Evolutionary conservation across 2,888 invertebrate species (phyloP).

Genomic region (Limnephilus auricula): DNA sequence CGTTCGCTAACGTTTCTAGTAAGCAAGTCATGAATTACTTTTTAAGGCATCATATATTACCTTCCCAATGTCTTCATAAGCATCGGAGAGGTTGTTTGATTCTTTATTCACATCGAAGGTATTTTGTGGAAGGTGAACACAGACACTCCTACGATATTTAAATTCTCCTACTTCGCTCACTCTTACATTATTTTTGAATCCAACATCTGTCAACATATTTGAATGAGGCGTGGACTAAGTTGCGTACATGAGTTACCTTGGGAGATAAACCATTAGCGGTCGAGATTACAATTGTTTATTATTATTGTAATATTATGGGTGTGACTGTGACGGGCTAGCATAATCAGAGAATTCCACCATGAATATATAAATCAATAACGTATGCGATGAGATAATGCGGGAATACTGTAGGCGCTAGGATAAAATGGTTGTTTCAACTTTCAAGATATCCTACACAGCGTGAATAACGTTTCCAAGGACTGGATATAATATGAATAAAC

Average conservation of each 20-base stretch:
- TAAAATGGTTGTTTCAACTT: neutral
- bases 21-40: neutral
- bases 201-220: neutral
- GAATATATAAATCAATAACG: neutral
- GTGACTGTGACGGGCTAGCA: neutral
- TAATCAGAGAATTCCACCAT: neutral
- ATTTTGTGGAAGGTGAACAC: neutral
- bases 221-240: neutral
- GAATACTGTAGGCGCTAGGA: neutral
- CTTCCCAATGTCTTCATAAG: neutral
- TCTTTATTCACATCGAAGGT: neutral
- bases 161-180: neutral
- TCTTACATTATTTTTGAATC: neutral
- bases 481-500: neutral
- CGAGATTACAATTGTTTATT: neutral
- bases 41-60: neutral
- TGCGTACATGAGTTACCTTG: neutral
- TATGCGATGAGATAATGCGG: neutral
- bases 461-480: neutral
- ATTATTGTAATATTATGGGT: neutral
- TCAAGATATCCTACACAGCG: neutral
- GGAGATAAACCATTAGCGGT: neutral
- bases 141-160: neutral
- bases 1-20: neutral
- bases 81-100: neutral